Evolutionary conservation across 2,797 vertebrate genomes (phyloP), one percentile per base, ranked within the genome.

Genomic region (Phaenicophaeus curvirostris): DNA sequence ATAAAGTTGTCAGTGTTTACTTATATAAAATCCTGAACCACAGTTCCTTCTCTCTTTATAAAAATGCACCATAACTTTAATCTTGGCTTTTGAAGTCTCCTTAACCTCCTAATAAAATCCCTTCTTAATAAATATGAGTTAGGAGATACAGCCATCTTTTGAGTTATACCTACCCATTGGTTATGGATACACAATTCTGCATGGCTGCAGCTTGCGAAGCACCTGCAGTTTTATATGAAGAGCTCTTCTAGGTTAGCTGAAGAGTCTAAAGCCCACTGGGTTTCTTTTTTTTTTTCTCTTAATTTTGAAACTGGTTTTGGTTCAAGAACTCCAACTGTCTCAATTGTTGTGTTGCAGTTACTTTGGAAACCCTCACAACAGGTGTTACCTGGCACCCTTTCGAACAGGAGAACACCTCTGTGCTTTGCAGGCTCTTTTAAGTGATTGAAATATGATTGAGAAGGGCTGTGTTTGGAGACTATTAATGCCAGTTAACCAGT

Each of bases 1-100:
- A 37, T 93, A 94, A 96, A 94, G 87, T 94, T 96, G 89, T 95
- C 93, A 91, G 72, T 5, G 5, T 92, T 93, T 85, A 41, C 92
- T 76, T 85, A 28, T 7, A 68, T 90, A 79, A 91, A 89, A 76
- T 58, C 83, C 76, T 54, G 28, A 85, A 30, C 68, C 85, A 37
- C 54, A 30, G 35, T 44, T 96, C 63, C 59, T 95, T 51, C 55
- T 89, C 67, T 44, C 9, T 16, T 51, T 71, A 44, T 78, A 95
- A 90, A 92, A 93, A 95, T 44, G 59, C 58, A 25, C 58, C n/a
- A 7, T 85, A 93, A 88, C 81, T 94, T 95, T 71, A 73, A 62
- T 65, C 91, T 87, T 57, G 90, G 55, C 74, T 94, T 68, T 81
- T 68, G 91, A 81, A 88, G 63, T 71, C 93, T 93, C 87, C 55